These are phyloP conservation scores for Engystomops pustulosus DNA, from an alignment of 2,113 vertebrate species.

Conservation along the genomic window DNA sequence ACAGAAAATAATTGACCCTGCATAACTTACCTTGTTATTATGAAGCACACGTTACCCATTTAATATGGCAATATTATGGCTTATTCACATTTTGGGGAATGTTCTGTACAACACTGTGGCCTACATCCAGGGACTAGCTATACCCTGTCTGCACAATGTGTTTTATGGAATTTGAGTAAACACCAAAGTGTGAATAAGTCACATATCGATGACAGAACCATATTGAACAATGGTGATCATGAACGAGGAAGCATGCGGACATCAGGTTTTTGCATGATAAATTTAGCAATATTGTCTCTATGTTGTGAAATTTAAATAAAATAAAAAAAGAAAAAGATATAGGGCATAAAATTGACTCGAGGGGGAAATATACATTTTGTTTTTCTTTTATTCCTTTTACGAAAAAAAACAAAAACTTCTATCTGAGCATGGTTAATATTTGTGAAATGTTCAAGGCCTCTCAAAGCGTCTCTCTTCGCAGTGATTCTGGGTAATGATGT, in stretches of 20 bases:
- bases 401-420: slow-evolving; percentile 67
- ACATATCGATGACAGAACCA: neutral
- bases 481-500: slow-evolving; percentile 64
- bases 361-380: slow-evolving; percentile 10
- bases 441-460: slow-evolving; percentile 73
- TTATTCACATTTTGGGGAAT: slow-evolving; percentile 4
- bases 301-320: slow-evolving; percentile 60
- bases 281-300: slow-evolving; percentile 61
- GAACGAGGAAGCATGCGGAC: slow-evolving; percentile 45
- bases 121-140: too few relatives aligned
- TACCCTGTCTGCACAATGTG: too few relatives aligned
- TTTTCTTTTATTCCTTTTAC: slow-evolving; percentile 63
- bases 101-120: too few relatives aligned
- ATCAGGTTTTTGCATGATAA: slow-evolving; percentile 53
- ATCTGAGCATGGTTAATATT: slow-evolving; percentile 80
- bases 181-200: neutral
- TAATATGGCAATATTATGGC: neutral
- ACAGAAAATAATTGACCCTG: neutral
- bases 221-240: neutral
- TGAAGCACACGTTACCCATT: neutral
- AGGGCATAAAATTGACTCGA: slow-evolving; percentile 28
- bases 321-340: slow-evolving; percentile 1
- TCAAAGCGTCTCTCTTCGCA: slow-evolving; percentile 59
- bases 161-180: neutral
- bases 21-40: neutral